Base-by-base conservation (phyloP, 2,888 invertebrate genomes). In the Macaria liturata region DNA sequence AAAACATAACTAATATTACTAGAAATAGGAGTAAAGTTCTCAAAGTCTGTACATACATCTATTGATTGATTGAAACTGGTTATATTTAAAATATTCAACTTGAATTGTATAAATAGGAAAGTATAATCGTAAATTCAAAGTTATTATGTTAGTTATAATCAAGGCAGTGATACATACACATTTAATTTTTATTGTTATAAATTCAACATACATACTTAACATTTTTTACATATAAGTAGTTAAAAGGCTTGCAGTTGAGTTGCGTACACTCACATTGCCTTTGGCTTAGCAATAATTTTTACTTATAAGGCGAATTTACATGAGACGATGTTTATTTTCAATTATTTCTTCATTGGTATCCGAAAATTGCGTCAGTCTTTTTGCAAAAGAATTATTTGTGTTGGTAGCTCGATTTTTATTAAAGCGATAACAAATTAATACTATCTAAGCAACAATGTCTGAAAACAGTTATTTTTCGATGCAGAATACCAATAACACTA, bases 81-180 rank as follows among this genome's bases (percentile, higher is more conserved):
- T 6, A 37, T 4, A 37, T 6, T 37, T 37, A 37, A 37, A 6
- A 6, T 37, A 7, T 37, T 4, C 6, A 34, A 4, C 6, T 34
- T 6, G 34, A 6, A 37, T 4, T 37, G 7, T 6, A 6, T 37
- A 6, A 37, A 3, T 37, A 6, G 4, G 5, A 37, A 37, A 37
- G 34, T 30, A 43, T n/a, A 43, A 44, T 71, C 65, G 78, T 76
- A 79, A 75, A 77, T 78, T 75, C 79, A 72, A 73, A 71, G 79
- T 79, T 74, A 79, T 81, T 81, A 83, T 77, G 76, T 78, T 78
- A 78, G 68, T 78, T 77, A 85, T 83, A 81, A 81, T 81, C 83
- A 85, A 86, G 88, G 87, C 86, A 88, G 86, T 86, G 84, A 80
- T 85, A 78, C 74, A 81, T 80, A 79, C 80, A 56, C 46, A 40